These are phyloP conservation scores for Etia nguti DNA, from an alignment of 2,113 vertebrate species.

Conservation along the genomic window DNA sequence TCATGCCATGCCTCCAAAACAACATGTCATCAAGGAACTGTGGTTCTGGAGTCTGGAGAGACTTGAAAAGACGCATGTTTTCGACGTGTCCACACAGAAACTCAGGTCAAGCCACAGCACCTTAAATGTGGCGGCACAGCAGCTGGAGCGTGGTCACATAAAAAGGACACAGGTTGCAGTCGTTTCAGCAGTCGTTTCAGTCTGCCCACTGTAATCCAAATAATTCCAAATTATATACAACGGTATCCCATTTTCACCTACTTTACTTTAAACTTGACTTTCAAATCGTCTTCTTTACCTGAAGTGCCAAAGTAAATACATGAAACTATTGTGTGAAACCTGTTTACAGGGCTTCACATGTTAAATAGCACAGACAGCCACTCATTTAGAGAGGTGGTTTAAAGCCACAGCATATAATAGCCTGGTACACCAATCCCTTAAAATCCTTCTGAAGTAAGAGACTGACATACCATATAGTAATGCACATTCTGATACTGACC, in stretches of 20 bases:
- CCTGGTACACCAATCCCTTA: slow-evolving; percentile 27
- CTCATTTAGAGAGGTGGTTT: slow-evolving; percentile 25
- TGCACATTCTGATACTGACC: neutral
- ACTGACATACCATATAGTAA: neutral
- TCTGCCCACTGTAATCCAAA: slow-evolving; percentile 4
- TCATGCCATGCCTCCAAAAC: slow-evolving; percentile 1
- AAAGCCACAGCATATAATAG: slow-evolving; percentile 40
- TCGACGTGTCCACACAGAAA: slow-evolving; percentile 40
- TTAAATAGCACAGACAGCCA: slow-evolving; percentile 22
- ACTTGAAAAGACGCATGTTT: slow-evolving; percentile 23
- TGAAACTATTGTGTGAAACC: slow-evolving; percentile 9
- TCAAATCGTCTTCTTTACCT: neutral
- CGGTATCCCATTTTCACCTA: neutral
- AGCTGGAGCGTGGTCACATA: neutral
- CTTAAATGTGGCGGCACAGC: slow-evolving; percentile 35
- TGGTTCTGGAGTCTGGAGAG: slow-evolving; percentile 46
- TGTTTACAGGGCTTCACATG: slow-evolving; percentile 11
- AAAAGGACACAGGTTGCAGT: slow-evolving; percentile 24
- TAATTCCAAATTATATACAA: neutral
- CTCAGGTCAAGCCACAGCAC: slow-evolving; percentile 54
- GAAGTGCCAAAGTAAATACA: neutral
- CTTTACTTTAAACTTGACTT: neutral
- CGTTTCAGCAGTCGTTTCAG: neutral
- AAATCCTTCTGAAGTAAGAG: neutral
- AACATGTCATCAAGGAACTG: slow-evolving; percentile 54